These are phyloP conservation scores for Ormyrus nitidulus DNA, from an alignment of 2,888 invertebrate species.

Conservation along the genomic window DNA sequence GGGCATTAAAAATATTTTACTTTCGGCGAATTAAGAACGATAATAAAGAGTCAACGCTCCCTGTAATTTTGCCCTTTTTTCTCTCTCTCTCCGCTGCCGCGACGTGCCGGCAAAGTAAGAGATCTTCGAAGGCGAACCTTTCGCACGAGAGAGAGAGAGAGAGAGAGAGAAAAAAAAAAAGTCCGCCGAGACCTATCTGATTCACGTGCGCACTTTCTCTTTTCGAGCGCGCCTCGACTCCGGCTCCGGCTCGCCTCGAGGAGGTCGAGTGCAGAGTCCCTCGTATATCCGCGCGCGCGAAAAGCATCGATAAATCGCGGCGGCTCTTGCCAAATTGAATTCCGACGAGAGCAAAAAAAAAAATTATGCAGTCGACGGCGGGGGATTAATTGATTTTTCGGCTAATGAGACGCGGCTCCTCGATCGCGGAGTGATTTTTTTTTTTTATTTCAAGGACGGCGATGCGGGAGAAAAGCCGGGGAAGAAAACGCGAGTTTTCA, in stretches of 20 bases:
- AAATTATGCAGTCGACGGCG: neutral
- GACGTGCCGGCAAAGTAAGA: conserved; percentile 35
- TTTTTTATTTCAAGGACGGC: neutral
- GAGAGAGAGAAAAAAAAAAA: neutral
- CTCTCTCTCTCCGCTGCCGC: conserved; percentile 13
- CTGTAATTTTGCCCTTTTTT: neutral
- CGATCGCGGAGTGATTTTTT: neutral
- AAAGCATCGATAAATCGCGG: conserved; percentile 50
- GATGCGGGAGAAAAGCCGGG: neutral
- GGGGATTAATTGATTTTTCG: conserved; percentile 21
- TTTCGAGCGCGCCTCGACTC: conserved; percentile 36
- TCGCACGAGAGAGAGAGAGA: conserved; percentile 1
- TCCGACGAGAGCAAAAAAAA: conserved; percentile 14
- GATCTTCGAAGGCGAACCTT: conserved; percentile 43
- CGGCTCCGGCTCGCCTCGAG: conserved; percentile 30
- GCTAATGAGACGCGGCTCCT: conserved; percentile 25
- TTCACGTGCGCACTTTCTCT: conserved; percentile 56
- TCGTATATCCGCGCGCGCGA: neutral
- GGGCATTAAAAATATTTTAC: neutral
- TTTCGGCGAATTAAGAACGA: conserved; percentile 17
- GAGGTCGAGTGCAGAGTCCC: conserved; percentile 44
- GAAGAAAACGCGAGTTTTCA: conserved; percentile 8
- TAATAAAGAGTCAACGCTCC: conserved; percentile 11
- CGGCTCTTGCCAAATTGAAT: conserved; percentile 40
- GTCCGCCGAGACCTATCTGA: conserved; percentile 33